These are phyloP conservation scores for Furnarius figulus DNA, from an alignment of 2,113 vertebrate genomes.

Conservation along the genomic window DNA sequence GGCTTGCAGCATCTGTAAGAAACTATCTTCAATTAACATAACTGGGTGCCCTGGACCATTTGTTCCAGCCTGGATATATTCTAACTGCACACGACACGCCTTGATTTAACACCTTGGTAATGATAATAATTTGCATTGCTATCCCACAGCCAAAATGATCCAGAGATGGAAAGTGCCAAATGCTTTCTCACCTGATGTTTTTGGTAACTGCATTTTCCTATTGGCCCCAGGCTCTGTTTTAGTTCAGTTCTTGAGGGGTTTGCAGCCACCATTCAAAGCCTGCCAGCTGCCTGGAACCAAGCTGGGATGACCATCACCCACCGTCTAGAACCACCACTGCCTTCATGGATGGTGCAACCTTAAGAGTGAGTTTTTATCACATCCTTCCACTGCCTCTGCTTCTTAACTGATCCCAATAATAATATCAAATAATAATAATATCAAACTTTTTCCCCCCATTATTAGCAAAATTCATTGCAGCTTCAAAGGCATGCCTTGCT, in stretches of 20 bases:
- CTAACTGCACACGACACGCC: not conserved
- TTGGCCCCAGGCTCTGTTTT: not conserved
- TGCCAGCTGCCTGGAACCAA: not conserved
- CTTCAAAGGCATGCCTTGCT: not conserved
- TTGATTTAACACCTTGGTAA: not conserved
- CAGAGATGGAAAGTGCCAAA: not conserved
- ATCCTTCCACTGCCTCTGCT: not conserved
- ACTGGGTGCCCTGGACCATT: not conserved
- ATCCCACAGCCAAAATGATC: not conserved
- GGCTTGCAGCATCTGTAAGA: not conserved
- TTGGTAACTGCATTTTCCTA: not conserved
- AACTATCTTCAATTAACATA: not conserved
- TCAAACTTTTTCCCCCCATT: not conserved
- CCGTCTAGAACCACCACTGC: not conserved
- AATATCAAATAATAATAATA: not conserved
- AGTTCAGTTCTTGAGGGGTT: not conserved
- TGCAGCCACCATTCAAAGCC: not conserved
- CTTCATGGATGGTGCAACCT: not conserved
- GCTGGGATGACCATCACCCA: not conserved
- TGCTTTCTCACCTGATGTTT: not conserved
- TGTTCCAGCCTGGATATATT: not conserved
- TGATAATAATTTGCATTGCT: not conserved
- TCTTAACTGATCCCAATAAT: not conserved
- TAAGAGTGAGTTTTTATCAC: rapidly evolving
- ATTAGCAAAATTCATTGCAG: not conserved